Evolutionary conservation across 1,140 invertebrate species (phyloP).

Genomic region (Condylostylus longicornis): DNA sequence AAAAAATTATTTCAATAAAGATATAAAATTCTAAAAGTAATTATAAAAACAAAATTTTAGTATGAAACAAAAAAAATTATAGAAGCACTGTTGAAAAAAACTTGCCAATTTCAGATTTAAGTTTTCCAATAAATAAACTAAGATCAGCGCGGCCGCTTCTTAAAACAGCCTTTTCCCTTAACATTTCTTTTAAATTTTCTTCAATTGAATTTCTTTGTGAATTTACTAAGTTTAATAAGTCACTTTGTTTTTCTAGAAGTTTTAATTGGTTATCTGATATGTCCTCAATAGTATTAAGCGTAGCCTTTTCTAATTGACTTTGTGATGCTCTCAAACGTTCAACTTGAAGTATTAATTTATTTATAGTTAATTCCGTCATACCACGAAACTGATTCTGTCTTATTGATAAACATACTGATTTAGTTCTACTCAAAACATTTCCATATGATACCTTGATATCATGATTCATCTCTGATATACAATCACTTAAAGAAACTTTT

Average conservation of each 20-base stretch:
- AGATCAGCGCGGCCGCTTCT: slow-evolving; percentile 41
- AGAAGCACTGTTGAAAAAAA: no score
- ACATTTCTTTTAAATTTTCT: slow-evolving; percentile 40
- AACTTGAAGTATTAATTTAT: slow-evolving; percentile 40
- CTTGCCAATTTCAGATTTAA: slow-evolving; percentile 41
- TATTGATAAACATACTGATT: slow-evolving; percentile 50
- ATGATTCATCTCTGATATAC: slow-evolving; percentile 49
- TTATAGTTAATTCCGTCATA: slow-evolving; percentile 49
- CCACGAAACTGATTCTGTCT: slow-evolving; percentile 50
- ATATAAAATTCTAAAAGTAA: no score
- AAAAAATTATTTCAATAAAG: neutral
- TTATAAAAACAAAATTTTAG: no score
- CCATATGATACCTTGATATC: slow-evolving; percentile 58
- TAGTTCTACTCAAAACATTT: slow-evolving; percentile 49
- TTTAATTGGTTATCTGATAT: slow-evolving; percentile 37
- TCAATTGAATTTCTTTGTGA: slow-evolving; percentile 34
- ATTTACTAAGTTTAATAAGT: slow-evolving; percentile 36
- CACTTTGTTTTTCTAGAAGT: slow-evolving; percentile 38
- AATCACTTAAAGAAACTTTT: slow-evolving; percentile 45
- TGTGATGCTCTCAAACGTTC: slow-evolving; percentile 36
- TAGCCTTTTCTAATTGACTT: slow-evolving; percentile 36
- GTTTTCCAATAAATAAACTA: slow-evolving; percentile 37
- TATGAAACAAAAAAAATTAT: no score
- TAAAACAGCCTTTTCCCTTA: slow-evolving; percentile 45
- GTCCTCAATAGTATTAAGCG: slow-evolving; percentile 35